Conservation (phyloP, 2,888 invertebrate species). For the Lissocephala sabroskyi region DNA sequence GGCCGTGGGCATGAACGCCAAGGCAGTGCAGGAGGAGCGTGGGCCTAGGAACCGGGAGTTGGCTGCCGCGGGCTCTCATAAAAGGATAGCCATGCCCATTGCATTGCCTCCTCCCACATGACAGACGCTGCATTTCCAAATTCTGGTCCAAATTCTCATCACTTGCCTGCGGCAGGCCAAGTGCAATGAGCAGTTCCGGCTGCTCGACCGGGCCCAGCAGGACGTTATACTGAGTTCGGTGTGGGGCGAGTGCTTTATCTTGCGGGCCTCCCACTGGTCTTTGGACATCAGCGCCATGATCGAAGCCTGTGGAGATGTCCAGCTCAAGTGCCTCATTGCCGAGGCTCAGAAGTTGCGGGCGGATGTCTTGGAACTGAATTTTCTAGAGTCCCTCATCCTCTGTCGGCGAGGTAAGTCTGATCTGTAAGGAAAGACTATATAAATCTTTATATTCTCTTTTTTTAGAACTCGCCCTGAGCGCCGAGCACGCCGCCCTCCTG, state of each 20-base stretch:
- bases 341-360: constrained; percentile 71
- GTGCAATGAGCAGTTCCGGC: constrained; percentile 74
- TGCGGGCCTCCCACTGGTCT: constrained; percentile 76
- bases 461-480: constrained; percentile 63
- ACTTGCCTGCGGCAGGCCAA: constrained; percentile 75
- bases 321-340: constrained; percentile 67
- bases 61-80: not conserved
- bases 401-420: too few species aligned
- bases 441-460: not conserved
- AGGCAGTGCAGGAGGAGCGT: constrained; percentile 88
- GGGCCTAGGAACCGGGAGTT: constrained; percentile 76
- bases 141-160: constrained; percentile 76
- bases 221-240: constrained; percentile 75
- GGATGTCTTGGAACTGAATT: constrained; percentile 73
- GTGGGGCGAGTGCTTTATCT: constrained; percentile 77
- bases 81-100: not conserved
- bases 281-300: constrained; percentile 71
- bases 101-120: constrained; percentile 9
- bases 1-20: constrained; percentile 83
- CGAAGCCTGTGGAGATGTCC: constrained; percentile 65
- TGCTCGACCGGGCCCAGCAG: constrained; percentile 74
- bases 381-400: constrained; percentile 74
- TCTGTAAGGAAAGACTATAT: not conserved
- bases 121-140: constrained; percentile 73
- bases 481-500: constrained; percentile 58